These are phyloP conservation scores for Cuniculus paca DNA, from an alignment of 2,797 vertebrate genomes.

Conservation along the genomic window DNA sequence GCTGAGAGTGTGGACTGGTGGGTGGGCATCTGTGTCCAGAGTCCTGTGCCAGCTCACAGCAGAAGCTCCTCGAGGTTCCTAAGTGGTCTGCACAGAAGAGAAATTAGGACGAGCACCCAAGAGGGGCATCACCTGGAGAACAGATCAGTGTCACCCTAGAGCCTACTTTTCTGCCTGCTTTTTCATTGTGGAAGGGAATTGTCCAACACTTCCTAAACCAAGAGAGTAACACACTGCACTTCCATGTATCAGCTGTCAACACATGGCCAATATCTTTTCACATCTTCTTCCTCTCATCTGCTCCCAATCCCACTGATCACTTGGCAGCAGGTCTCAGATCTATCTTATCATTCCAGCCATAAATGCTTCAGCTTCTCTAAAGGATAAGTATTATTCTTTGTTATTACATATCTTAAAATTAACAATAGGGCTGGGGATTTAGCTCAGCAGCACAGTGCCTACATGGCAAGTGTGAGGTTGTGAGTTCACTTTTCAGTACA, in stretches of 20 bases:
- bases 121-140: background rate
- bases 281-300: background rate
- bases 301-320: background rate
- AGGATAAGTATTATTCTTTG: slow-evolving; percentile 26
- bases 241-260: rapidly evolving
- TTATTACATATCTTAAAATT: slow-evolving; percentile 42
- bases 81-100: background rate
- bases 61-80: too few relatives aligned
- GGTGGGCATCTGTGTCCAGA: background rate
- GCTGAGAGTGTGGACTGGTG: background rate
- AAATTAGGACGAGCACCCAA: background rate
- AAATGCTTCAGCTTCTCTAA: slow-evolving; percentile 55
- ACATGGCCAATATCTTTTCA: rapidly evolving
- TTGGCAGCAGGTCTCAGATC: slow-evolving; percentile 11
- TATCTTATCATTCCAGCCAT: background rate
- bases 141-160: background rate
- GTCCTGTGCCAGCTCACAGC: too few relatives aligned
- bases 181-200: background rate
- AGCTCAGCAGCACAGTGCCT: too few relatives aligned
- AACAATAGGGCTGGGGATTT: background rate
- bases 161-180: background rate
- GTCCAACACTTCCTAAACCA: background rate
- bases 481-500: too few relatives aligned
- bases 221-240: background rate
- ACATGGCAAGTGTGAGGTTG: too few relatives aligned